Base-by-base conservation (phyloP, 2,797 vertebrate species). In the Lagodon rhomboides region DNA sequence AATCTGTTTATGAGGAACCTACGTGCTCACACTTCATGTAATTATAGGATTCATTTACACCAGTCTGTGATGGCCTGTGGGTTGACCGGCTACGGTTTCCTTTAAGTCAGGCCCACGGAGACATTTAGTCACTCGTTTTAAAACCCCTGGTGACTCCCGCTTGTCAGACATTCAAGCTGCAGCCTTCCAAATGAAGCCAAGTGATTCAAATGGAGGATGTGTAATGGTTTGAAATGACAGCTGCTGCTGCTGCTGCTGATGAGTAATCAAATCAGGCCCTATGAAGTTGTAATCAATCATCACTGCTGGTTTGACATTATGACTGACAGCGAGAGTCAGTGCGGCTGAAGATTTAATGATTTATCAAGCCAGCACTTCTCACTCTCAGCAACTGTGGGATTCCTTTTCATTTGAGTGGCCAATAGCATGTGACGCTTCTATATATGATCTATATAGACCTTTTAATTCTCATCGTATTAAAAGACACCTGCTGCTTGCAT, bases 1-100 rank as follows among this genome's bases (percentile, higher is more conserved):
- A 68, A 44, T 46, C 77, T 10, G 67, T 49, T 59, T 51, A 77
- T 64, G 7, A 86, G 56, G 46, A 27, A 27, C 17, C 22, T 12
- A 43, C 38, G 38, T 4, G 5, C n/a, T 51, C 20, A 41, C 18
- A 17, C 22, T 34, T 55, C 44, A 64, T 38, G 47, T 63, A 51
- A 80, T 67, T 75, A 67, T 4, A 25, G 46, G 59, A 27, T 30
- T 34, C 5, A 18, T 63, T 62, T 11, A 34, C 58, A 34, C 3
- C n/a, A 3, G 34, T 10, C 22, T 38, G 22, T 54, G 27, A 51
- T 27, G 47, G 15, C 13, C 5, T 8, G 0, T 8, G 47, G 25
- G 20, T 3, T 38, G 47, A 56, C 15, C 50, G 3, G 30, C 12
- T 16, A 2, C 0, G 5, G 22, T 4, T 22, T 4, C 0, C 12